A percentile compares a stretch with the other conserved stretches of the same genome.
phyloP scores from a whole-genome alignment of 2,797 vertebrate species.

The Ceryle rudis region DNA sequence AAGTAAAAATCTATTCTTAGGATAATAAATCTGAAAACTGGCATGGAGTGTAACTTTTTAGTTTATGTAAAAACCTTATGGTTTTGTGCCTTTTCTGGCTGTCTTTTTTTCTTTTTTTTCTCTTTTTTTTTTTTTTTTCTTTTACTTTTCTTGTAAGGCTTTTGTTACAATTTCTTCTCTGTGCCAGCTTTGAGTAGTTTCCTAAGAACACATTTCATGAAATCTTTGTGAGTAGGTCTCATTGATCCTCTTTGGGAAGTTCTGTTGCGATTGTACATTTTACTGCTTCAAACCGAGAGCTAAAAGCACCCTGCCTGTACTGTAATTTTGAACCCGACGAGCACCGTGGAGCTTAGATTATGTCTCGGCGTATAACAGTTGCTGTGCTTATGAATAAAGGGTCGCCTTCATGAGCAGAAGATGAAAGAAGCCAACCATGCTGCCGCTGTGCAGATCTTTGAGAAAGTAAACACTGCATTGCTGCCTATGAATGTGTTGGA shows the following conservation, averaged over 20 bases:
- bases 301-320: not conserved
- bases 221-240: not conserved
- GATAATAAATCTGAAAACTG: not conserved
- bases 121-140: not conserved
- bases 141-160: not conserved
- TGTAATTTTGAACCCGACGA: not conserved
- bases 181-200: conserved; percentile 13
- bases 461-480: conserved; percentile 90
- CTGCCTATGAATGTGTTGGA: conserved; percentile 94
- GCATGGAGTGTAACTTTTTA: not conserved
- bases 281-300: not conserved
- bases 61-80: not conserved
- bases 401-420: conserved; percentile 89
- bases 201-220: not conserved
- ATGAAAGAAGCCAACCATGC: conserved; percentile 94
- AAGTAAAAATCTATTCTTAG: not conserved
- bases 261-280: not conserved
- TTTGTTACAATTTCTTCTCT: not conserved
- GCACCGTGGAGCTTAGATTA: not conserved
- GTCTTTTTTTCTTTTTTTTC: not conserved
- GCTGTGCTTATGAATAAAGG: conserved; percentile 79
- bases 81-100: not conserved
- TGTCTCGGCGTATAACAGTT: not conserved
- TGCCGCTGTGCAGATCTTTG: conserved; percentile 92
- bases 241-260: not conserved